These are phyloP conservation scores for Melanotaenia duboulayi DNA, from an alignment of 2,113 vertebrate species.

Conservation along the genomic window DNA sequence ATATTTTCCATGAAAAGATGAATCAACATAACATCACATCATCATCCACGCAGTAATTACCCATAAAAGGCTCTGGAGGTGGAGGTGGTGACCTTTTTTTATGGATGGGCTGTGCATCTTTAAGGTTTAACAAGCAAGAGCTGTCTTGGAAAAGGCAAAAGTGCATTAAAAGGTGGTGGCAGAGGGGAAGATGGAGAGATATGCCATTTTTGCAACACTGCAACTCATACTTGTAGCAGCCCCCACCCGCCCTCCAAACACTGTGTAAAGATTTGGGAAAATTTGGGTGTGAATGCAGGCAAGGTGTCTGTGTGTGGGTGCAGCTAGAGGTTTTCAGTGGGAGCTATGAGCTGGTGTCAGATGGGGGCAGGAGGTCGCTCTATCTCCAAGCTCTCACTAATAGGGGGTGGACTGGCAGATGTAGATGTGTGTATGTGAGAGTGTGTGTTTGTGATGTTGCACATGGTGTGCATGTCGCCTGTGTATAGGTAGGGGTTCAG, in stretches of 20 bases:
- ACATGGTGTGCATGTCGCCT: conserved; percentile 79
- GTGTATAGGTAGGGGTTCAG: conserved; percentile 67
- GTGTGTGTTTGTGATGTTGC: conserved; percentile 34
- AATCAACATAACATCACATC: no score
- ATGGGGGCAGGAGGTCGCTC: conserved; percentile 97
- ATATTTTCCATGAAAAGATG: no score
- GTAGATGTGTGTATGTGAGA: conserved; percentile 62
- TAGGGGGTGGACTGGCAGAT: conserved; percentile 89
- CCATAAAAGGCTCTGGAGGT: no score
- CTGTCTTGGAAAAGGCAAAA: conserved; percentile 21
- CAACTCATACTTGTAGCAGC: conserved; percentile 87
- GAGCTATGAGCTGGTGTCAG: conserved; percentile 77
- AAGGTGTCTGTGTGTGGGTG: conserved; percentile 64
- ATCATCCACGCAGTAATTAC: no score
- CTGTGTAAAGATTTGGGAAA: conserved; percentile 94
- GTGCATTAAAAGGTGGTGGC: conserved; percentile 46
- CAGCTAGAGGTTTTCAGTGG: conserved; percentile 34
- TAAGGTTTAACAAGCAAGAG: no score
- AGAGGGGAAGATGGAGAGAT: conserved; percentile 49
- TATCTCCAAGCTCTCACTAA: conserved; percentile 88
- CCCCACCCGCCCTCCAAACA: conserved; percentile 85
- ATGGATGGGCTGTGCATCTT: no score
- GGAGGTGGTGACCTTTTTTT: no score
- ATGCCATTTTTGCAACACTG: conserved; percentile 77
- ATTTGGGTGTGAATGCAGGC: conserved; percentile 93